Conservation (phyloP, 35 echinoderm and acorn worm genomes). For the Holothuria glaberrima region DNA sequence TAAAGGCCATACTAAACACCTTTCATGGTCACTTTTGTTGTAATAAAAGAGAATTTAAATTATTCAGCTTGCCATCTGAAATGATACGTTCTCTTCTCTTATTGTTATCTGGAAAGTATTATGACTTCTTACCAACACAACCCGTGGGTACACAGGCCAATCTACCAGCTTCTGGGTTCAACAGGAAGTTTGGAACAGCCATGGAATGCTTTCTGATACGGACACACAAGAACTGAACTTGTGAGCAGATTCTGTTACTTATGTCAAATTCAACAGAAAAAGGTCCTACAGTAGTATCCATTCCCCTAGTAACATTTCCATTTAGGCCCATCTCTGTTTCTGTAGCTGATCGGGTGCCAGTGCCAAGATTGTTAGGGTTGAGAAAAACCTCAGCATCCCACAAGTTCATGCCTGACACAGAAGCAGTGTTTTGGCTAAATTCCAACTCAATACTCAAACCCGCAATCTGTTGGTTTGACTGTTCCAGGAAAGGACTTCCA, state of each 20-base stretch:
- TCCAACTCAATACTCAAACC: not conserved
- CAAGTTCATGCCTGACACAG: not conserved
- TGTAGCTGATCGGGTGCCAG: not conserved
- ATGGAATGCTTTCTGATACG: not conserved
- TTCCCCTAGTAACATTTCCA: not conserved
- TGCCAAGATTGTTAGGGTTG: not conserved
- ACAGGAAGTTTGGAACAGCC: not conserved
- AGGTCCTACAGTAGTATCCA: not conserved
- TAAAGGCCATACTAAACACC: no score
- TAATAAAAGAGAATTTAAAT: no score
- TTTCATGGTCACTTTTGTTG: no score
- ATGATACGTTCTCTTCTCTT: no score
- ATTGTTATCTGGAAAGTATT: no score
- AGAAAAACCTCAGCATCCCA: constrained; percentile 17
- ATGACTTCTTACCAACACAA: constrained; percentile 15
- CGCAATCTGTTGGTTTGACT: not conserved
- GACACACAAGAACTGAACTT: constrained; percentile 10
- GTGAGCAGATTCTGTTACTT: constrained; percentile 28
- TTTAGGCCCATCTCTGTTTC: not conserved
- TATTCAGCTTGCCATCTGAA: no score
- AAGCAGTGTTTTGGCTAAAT: constrained; percentile 9
- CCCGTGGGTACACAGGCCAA: not conserved
- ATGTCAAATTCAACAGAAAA: constrained; percentile 9
- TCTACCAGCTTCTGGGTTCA: constrained; percentile 28
- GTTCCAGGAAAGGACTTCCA: constrained; percentile 16